Conservation (phyloP, 2,113 vertebrate species). For the Camelus bactrianus region DNA sequence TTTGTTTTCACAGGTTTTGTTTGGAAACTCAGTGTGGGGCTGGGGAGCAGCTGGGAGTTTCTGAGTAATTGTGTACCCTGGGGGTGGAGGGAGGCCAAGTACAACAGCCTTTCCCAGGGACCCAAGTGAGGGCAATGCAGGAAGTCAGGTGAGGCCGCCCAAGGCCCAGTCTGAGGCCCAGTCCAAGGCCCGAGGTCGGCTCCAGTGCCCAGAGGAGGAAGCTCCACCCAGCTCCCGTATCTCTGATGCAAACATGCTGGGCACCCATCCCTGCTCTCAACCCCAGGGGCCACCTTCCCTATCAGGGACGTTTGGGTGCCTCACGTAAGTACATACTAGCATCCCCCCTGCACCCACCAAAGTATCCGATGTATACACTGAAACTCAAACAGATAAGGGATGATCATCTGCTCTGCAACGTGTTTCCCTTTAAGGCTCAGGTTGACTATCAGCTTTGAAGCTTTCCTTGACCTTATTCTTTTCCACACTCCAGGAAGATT, state of each 20-base stretch:
- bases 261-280: background rate
- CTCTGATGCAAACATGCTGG: background rate
- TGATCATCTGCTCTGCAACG: conserved; percentile 21
- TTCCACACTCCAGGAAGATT: conserved; percentile 3
- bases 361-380: background rate
- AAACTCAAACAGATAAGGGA: conserved; percentile 29
- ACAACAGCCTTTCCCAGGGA: conserved; percentile 67
- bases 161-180: background rate
- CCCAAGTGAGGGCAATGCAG: conserved; percentile 28
- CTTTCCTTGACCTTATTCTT: conserved; percentile 55
- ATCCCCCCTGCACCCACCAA: background rate
- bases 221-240: background rate
- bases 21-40: conserved; percentile 80
- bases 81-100: conserved; percentile 76
- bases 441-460: conserved; percentile 59
- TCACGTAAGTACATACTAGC: background rate
- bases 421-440: conserved; percentile 62
- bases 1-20: conserved; percentile 82
- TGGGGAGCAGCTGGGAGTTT: conserved; percentile 78
- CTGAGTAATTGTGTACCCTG: conserved; percentile 75
- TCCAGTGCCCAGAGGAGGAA: background rate
- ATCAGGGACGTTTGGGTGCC: background rate
- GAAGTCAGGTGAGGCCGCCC: conserved; percentile 72
- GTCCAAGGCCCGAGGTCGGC: background rate
- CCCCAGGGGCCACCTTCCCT: background rate